Percentiles rank a stretch among this genome's conserved stretches.
Evolutionary conservation across 1,140 invertebrate species (phyloP).

Genomic region (Drosophila ercepeae): DNA sequence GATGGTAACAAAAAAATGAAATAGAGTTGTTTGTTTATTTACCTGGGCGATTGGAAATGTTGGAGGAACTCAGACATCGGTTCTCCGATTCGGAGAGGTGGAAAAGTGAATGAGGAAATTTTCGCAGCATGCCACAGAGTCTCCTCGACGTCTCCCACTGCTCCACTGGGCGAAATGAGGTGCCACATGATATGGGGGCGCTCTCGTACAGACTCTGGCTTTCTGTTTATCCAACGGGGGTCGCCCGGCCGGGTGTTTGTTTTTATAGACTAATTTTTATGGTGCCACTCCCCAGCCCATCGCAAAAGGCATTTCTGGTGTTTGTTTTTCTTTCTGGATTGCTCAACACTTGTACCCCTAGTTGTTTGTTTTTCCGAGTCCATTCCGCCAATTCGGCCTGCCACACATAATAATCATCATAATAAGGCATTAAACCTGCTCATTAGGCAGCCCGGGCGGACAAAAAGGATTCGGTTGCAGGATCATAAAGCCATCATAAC

Average conservation of each 20-base stretch:
- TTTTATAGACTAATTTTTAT: constrained; percentile 82
- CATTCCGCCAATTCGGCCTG: constrained; percentile 24
- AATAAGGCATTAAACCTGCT: constrained; percentile 76
- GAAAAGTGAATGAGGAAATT: constrained; percentile 65
- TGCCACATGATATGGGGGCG: constrained; percentile 63
- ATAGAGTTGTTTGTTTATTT: constrained; percentile 52
- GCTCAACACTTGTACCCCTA: constrained; percentile 65
- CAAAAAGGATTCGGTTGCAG: constrained; percentile 55
- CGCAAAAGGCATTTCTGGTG: constrained; percentile 32
- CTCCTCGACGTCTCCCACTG: constrained; percentile 42
- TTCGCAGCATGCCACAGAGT: constrained; percentile 63
- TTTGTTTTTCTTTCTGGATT: constrained; percentile 67
- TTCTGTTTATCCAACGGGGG: constrained; percentile 77
- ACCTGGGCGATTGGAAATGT: constrained; percentile 45
- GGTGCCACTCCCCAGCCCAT: constrained; percentile 40
- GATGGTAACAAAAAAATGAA: constrained; percentile 31
- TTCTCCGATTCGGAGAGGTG: not conserved
- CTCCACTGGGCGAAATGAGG: constrained; percentile 47
- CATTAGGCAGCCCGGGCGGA: constrained; percentile 53
- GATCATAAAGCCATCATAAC: constrained; percentile 80
- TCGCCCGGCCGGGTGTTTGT: constrained; percentile 71
- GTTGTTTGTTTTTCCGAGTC: constrained; percentile 25
- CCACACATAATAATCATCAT: constrained; percentile 75
- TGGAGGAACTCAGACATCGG: constrained; percentile 19
- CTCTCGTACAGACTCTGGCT: constrained; percentile 30